Conservation (phyloP, 1,140 invertebrate species). For the Diplogasteroides magnus region DNA sequence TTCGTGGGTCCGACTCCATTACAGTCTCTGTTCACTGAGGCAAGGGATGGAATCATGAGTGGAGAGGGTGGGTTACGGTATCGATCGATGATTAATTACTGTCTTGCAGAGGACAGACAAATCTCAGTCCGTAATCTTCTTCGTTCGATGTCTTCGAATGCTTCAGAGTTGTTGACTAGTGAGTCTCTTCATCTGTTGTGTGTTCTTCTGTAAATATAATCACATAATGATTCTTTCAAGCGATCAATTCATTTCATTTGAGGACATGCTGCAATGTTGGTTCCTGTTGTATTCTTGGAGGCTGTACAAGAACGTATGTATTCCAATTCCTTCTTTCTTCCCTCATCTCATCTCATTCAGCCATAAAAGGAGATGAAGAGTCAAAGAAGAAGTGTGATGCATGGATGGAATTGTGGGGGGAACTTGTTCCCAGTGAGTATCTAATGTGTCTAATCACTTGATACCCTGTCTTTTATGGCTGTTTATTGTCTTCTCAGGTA, state of each 20-base stretch:
- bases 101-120: constrained; percentile 63
- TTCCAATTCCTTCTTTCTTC: constrained; percentile 1
- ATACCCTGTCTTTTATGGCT: not conserved
- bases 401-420: constrained; percentile 83
- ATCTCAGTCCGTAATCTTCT: constrained; percentile 72
- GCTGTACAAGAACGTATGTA: constrained; percentile 73
- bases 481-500: constrained; percentile 58
- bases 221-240: too few relatives aligned
- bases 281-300: constrained; percentile 79
- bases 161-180: constrained; percentile 76
- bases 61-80: not conserved
- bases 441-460: not conserved
- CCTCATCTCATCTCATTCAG: constrained; percentile 23
- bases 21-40: not conserved
- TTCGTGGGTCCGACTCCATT: not conserved
- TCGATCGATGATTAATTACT: not conserved
- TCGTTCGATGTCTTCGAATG: constrained; percentile 74
- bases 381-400: constrained; percentile 57
- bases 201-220: too few relatives aligned
- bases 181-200: too few relatives aligned
- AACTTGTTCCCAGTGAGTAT: constrained; percentile 68
- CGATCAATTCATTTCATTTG: too few relatives aligned
- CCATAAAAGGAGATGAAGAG: constrained; percentile 30
- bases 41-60: not conserved
- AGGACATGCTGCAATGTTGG: constrained; percentile 69